Evolutionary conservation across 2,797 vertebrate species (phyloP).

Genomic region (Halcyon chelicuti): DNA sequence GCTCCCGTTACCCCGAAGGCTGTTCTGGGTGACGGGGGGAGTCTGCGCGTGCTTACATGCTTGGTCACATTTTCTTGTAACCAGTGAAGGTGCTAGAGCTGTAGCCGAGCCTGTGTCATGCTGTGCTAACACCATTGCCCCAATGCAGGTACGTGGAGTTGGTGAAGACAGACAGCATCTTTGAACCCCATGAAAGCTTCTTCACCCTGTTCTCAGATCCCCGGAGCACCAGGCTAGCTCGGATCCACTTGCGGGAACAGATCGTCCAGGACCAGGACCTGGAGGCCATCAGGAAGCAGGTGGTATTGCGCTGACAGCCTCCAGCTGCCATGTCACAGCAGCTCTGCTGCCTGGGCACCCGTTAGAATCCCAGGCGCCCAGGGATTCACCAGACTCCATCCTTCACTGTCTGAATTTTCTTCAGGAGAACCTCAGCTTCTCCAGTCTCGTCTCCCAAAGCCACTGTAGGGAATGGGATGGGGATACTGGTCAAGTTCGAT

Average conservation of each 20-base stretch:
- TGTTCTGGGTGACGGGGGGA: not conserved
- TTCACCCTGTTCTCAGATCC: slow-evolving; percentile 96
- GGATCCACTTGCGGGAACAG: slow-evolving; percentile 92
- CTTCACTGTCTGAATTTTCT: not conserved
- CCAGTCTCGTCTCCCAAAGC: not conserved
- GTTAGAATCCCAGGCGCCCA: not conserved
- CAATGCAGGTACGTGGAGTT: slow-evolving; percentile 90
- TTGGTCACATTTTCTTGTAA: not conserved
- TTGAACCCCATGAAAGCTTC: slow-evolving; percentile 93
- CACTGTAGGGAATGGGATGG: not conserved
- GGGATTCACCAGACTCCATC: not conserved
- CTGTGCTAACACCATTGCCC: not conserved
- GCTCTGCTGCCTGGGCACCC: not conserved
- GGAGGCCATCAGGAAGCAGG: slow-evolving; percentile 95
- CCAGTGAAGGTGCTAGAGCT: not conserved
- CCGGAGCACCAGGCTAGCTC: slow-evolving; percentile 91
- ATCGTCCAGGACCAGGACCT: slow-evolving; percentile 93
- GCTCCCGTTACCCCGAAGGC: not conserved
- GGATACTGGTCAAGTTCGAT: not conserved
- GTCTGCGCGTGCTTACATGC: rapidly evolving
- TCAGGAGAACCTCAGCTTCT: not conserved
- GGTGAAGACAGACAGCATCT: slow-evolving; percentile 91
- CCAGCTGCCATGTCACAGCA: not conserved
- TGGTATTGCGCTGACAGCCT: slow-evolving; percentile 14
- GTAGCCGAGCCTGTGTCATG: not conserved